These are phyloP conservation scores for Aricia artaxerxes DNA, from an alignment of 2,888 invertebrate species.

Conservation along the genomic window DNA sequence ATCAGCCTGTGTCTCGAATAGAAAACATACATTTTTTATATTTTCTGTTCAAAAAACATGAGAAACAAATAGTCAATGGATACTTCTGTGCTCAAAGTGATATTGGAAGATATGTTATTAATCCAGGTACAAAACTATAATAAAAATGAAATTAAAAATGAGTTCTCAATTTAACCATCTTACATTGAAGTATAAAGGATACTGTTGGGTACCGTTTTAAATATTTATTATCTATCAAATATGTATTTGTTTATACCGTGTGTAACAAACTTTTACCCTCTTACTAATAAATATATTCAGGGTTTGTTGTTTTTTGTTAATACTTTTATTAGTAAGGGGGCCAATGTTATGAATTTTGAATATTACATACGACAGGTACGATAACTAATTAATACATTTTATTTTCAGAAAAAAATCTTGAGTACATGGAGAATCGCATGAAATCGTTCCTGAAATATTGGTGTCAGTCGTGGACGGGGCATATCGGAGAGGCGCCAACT, in stretches of 20 bases:
- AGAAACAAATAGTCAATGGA: constrained; percentile 78
- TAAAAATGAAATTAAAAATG: neutral
- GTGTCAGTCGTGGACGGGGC: constrained; percentile 82
- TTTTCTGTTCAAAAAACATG: constrained; percentile 82
- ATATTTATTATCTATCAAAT: too few species aligned
- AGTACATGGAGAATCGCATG: constrained; percentile 83
- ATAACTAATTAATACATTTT: neutral
- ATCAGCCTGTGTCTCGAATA: constrained; percentile 86
- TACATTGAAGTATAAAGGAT: too few species aligned
- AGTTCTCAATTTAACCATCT: too few species aligned
- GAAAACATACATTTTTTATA: constrained; percentile 86
- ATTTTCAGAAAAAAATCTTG: constrained; percentile 80
- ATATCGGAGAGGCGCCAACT: constrained; percentile 78
- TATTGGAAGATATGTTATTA: constrained; percentile 82
- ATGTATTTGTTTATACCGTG: too few species aligned
- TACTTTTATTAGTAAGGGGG: neutral
- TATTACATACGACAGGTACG: neutral
- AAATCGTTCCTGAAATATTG: constrained; percentile 79
- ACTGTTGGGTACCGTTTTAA: too few species aligned
- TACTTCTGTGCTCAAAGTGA: constrained; percentile 72
- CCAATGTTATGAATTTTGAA: neutral
- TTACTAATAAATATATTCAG: too few species aligned
- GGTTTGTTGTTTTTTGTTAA: too few species aligned
- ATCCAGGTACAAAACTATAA: constrained; percentile 78
- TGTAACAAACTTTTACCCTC: too few species aligned